Percentiles rank a stretch among this genome's conserved stretches.
Evolutionary conservation across 2,797 vertebrate species (phyloP).

Genomic region (Triplophysa yarkandensis): DNA sequence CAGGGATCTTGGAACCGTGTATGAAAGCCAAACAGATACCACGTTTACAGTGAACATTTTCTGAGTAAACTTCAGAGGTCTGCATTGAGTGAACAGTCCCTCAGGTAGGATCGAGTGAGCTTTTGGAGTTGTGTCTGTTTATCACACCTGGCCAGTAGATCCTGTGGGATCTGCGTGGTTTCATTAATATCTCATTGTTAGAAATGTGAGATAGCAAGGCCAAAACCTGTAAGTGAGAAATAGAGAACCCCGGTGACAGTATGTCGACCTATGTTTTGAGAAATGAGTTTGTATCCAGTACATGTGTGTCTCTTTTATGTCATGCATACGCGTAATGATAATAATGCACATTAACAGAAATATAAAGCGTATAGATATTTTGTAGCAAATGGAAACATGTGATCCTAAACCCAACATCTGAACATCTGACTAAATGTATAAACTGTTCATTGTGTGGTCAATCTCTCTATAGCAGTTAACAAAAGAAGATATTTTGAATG

Average conservation of each 20-base stretch:
- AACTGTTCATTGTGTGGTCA: no score
- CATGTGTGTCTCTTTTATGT: not conserved
- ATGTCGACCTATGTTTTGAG: not conserved
- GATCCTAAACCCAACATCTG: no score
- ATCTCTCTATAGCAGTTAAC: no score
- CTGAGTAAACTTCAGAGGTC: slow-evolving; percentile 26
- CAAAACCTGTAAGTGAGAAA: not conserved
- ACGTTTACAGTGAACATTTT: slow-evolving; percentile 32
- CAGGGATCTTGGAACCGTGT: slow-evolving; percentile 32
- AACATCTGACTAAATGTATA: no score
- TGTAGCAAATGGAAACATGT: no score
- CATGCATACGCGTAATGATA: no score
- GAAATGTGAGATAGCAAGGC: slow-evolving; percentile 20
- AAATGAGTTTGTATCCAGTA: not conserved
- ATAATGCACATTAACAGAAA: no score
- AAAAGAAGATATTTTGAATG: no score
- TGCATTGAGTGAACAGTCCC: slow-evolving; percentile 2
- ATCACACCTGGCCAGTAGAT: slow-evolving; percentile 21
- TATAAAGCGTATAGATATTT: no score
- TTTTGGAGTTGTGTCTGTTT: slow-evolving; percentile 18
- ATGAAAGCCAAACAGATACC: slow-evolving; percentile 38
- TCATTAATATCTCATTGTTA: slow-evolving; percentile 22
- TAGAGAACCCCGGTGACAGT: not conserved
- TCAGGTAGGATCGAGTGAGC: slow-evolving; percentile 27
- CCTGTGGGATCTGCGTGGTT: not conserved